Evolutionary conservation across 2,797 vertebrate genomes (phyloP).

Genomic region (Peromyscus attwateri): DNA sequence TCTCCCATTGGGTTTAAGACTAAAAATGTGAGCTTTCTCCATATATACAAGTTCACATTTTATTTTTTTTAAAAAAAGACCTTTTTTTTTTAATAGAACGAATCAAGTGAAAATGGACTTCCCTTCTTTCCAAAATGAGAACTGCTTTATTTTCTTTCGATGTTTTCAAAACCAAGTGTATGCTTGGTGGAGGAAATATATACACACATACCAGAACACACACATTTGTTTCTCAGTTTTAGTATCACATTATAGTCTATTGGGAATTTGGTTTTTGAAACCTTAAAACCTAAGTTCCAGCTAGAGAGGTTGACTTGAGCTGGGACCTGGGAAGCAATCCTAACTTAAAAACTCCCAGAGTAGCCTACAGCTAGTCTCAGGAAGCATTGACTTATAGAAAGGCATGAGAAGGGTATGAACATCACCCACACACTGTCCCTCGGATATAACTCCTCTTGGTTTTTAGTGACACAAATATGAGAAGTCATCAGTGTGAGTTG

Average conservation of each 20-base stretch:
- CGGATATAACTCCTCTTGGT: neutral
- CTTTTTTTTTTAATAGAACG: conserved; percentile 3
- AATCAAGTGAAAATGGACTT: neutral
- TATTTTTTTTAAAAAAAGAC: neutral
- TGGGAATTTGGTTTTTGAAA: neutral
- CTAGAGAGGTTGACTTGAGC: neutral
- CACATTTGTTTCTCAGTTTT: neutral
- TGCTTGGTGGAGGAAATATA: neutral
- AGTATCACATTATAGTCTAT: neutral
- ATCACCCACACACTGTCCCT: neutral
- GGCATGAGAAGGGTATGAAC: neutral
- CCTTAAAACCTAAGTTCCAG: neutral
- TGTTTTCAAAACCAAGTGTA: neutral
- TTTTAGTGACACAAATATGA: neutral
- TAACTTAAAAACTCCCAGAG: neutral
- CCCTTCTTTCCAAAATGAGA: neutral
- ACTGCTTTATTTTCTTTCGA: conserved; percentile 19
- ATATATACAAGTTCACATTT: neutral
- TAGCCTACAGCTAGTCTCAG: neutral
- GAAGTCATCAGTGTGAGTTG: neutral
- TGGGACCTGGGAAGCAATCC: neutral
- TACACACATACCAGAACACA: neutral
- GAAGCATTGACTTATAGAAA: neutral
- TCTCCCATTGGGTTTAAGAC: neutral
- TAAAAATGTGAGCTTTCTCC: conserved; percentile 19